These are phyloP conservation scores for Leptothorax acervorum DNA, from an alignment of 2,888 invertebrate species.

Conservation along the genomic window DNA sequence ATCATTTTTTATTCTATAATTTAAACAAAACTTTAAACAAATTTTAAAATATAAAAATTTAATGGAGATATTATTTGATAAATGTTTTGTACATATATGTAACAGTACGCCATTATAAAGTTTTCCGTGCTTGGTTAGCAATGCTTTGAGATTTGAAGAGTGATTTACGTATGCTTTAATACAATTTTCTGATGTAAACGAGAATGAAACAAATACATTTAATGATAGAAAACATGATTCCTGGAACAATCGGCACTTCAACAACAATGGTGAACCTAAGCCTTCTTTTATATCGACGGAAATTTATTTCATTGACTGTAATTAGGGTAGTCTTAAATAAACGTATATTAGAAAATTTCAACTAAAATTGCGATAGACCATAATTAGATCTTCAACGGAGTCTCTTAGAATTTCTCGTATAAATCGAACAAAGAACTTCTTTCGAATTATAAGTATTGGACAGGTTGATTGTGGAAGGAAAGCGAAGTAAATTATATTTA, in stretches of 20 bases:
- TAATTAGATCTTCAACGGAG: constrained; percentile 10
- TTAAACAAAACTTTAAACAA: not conserved
- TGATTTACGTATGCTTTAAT: constrained; percentile 1
- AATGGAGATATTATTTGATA: not conserved
- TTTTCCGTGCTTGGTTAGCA: not conserved
- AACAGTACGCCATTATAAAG: not conserved
- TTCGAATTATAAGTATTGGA: not conserved
- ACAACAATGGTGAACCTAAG: not conserved
- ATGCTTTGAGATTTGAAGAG: constrained; percentile 5
- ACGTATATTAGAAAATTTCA: constrained; percentile 13
- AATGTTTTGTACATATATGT: not conserved
- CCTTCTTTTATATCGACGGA: not conserved
- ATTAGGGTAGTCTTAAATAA: constrained; percentile 8
- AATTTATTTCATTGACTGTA: constrained; percentile 7
- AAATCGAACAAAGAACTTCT: not conserved
- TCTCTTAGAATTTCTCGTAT: not conserved
- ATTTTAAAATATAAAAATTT: not conserved
- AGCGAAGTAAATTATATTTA: not conserved
- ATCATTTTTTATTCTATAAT: not conserved
- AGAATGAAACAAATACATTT: constrained; percentile 1
- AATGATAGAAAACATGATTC: not conserved
- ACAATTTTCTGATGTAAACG: constrained; percentile 12
- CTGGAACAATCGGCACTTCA: not conserved
- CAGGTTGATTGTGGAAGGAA: not conserved
- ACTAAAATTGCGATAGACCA: not conserved